phyloP scores from a whole-genome alignment of 2,797 vertebrate species.

The Aselliscus stoliczkanus region DNA sequence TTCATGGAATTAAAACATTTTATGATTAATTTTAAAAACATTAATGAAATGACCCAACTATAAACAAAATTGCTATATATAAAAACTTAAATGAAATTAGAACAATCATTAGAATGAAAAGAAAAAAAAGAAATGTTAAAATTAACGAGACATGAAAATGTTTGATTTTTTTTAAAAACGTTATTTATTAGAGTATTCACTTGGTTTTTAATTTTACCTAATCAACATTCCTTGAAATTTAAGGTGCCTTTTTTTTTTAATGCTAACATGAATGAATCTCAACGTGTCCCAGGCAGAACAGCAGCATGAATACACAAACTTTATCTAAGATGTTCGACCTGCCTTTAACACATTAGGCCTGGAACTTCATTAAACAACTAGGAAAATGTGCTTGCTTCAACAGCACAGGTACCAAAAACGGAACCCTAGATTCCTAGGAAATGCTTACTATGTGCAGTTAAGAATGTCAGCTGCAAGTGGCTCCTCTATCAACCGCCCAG shows the following conservation, averaged over 20 bases:
- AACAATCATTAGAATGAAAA: neutral
- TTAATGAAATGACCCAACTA: neutral
- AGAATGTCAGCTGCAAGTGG: neutral
- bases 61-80: neutral
- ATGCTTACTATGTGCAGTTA: neutral
- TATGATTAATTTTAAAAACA: neutral
- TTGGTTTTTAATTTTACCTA: constrained; percentile 29
- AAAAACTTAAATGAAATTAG: neutral
- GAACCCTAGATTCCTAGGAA: neutral
- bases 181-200: constrained; percentile 17
- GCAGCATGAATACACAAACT: neutral
- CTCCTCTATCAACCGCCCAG: neutral
- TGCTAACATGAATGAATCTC: neutral
- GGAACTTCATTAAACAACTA: neutral
- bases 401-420: neutral
- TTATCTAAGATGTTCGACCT: neutral
- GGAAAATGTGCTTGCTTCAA: neutral
- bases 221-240: neutral
- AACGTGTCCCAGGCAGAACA: neutral
- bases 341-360: neutral
- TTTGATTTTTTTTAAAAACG: neutral
- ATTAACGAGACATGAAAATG: constrained; percentile 6
- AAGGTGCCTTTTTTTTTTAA: neutral
- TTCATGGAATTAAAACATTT: neutral
- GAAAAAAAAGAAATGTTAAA: constrained; percentile 9